Evolutionary conservation across 1,140 invertebrate species (phyloP).

Genomic region (Maconellicoccus hirsutus): DNA sequence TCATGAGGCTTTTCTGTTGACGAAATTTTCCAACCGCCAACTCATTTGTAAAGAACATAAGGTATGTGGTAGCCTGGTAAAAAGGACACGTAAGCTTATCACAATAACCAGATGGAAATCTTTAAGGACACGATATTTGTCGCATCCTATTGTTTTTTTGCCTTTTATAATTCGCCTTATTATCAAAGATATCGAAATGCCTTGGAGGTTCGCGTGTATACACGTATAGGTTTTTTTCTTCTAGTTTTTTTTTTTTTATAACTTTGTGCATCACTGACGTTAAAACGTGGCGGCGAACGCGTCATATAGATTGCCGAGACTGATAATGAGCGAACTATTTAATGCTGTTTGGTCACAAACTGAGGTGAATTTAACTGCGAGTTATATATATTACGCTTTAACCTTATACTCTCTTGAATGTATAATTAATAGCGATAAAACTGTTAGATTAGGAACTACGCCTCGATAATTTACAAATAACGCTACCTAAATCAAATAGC

Average conservation of each 20-base stretch:
- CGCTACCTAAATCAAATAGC: slow-evolving; percentile 7
- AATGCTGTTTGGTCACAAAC: slow-evolving; percentile 7
- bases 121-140: background rate
- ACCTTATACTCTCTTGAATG: background rate
- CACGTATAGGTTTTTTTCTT: background rate
- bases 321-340: slow-evolving; percentile 5
- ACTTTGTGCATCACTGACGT: slow-evolving; percentile 6
- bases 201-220: background rate
- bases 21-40: too few species aligned
- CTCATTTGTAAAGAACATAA: too few species aligned
- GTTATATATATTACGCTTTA: slow-evolving; percentile 6
- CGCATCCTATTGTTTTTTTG: background rate
- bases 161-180: background rate
- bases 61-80: too few species aligned
- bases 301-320: background rate
- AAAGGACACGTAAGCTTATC: too few species aligned
- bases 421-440: slow-evolving; percentile 10
- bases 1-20: too few species aligned
- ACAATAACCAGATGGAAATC: background rate
- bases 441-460: slow-evolving; percentile 7
- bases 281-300: background rate
- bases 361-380: background rate
- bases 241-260: background rate
- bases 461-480: slow-evolving; percentile 4
- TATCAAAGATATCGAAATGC: background rate